These are phyloP conservation scores for Carcinoscorpius rotundicauda DNA, from an alignment of 1,140 invertebrate genomes.

Conservation along the genomic window DNA sequence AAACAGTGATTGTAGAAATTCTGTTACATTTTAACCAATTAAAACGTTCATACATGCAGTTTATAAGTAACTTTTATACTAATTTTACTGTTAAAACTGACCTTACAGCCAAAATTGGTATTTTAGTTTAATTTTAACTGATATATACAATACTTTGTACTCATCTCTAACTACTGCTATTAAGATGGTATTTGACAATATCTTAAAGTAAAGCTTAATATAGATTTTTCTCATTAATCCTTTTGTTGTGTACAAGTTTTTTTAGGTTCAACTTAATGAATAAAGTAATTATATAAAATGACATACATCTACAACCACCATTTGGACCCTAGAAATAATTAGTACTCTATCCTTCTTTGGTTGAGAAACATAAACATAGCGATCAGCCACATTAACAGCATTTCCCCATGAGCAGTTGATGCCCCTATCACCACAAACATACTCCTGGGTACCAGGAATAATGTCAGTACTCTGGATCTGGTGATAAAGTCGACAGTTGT, in stretches of 20 bases:
- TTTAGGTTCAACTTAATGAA: too few species aligned
- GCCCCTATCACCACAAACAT: slow-evolving; percentile 53
- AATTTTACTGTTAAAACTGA: too few species aligned
- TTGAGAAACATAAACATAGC: slow-evolving; percentile 62
- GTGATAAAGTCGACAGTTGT: slow-evolving; percentile 55
- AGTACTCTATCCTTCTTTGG: slow-evolving; percentile 55
- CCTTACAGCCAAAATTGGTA: too few species aligned
- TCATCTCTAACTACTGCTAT: not conserved
- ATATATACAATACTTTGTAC: too few species aligned
- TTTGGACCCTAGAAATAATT: slow-evolving; percentile 56
- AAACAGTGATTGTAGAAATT: too few species aligned
- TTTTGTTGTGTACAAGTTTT: not conserved
- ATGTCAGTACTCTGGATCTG: slow-evolving; percentile 59
- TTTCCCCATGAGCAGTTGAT: slow-evolving; percentile 55
- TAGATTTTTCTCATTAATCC: not conserved
- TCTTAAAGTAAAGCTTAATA: not conserved
- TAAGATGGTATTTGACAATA: too few species aligned
- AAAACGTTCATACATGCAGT: too few species aligned
- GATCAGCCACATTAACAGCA: slow-evolving; percentile 56
- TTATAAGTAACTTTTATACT: too few species aligned
- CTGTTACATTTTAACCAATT: too few species aligned
- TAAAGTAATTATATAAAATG: slow-evolving; percentile 4
- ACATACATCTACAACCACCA: slow-evolving; percentile 30
- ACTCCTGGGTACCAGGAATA: slow-evolving; percentile 58
- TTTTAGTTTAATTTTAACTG: too few species aligned